Percentiles rank a stretch among this genome's conserved stretches.
These are phyloP conservation scores for Eumaeus atala DNA, from an alignment of 1,140 invertebrate genomes.

Conservation along the genomic window DNA sequence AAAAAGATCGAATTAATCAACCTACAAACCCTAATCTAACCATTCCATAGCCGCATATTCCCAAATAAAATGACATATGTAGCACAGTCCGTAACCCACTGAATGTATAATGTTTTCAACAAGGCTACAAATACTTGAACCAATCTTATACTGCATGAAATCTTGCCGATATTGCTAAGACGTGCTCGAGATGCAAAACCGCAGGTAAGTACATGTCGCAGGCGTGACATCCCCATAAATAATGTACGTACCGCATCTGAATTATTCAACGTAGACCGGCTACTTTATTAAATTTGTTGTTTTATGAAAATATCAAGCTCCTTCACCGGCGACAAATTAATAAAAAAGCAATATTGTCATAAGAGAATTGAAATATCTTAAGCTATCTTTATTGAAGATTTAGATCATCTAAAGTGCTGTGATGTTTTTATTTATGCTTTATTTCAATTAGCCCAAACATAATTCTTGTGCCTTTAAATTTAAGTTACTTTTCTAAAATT, in stretches of 20 bases:
- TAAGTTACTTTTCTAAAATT: no score
- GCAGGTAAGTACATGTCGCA: slow-evolving; percentile 54
- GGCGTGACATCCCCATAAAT: slow-evolving; percentile 69
- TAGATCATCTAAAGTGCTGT: background rate
- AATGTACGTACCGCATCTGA: slow-evolving; percentile 58
- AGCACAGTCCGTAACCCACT: background rate
- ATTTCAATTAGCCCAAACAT: no score
- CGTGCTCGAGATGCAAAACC: slow-evolving; percentile 66
- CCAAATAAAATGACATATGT: no score
- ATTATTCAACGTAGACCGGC: slow-evolving; percentile 61
- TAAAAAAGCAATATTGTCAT: slow-evolving; percentile 36
- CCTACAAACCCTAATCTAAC: no score
- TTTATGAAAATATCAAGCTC: slow-evolving; percentile 58
- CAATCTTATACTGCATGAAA: slow-evolving; percentile 33
- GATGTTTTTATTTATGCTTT: slow-evolving; percentile 4
- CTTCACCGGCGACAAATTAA: slow-evolving; percentile 41
- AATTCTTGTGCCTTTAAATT: no score
- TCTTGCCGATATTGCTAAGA: slow-evolving; percentile 51
- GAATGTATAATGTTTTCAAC: slow-evolving; percentile 1
- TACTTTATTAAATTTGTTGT: slow-evolving; percentile 71
- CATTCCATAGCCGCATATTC: no score
- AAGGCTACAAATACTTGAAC: slow-evolving; percentile 15
- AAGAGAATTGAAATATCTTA: slow-evolving; percentile 30
- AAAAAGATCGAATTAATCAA: no score
- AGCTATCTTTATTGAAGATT: slow-evolving; percentile 24